Conservation (phyloP, 2,888 invertebrate genomes). For the Xestia rhomboidea region DNA sequence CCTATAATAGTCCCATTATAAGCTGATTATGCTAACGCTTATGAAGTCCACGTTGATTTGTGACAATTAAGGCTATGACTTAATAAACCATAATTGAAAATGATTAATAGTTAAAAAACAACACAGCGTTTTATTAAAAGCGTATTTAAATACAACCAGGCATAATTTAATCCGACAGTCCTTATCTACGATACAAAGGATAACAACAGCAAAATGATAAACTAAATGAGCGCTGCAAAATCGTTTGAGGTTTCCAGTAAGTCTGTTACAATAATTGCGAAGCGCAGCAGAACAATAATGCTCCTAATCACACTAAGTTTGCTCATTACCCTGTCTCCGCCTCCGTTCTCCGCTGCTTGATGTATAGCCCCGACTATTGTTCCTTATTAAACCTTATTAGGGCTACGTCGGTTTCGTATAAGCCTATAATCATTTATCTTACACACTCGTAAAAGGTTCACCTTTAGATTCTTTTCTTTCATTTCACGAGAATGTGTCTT, state of each 20-base stretch:
- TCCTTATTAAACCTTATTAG: slow-evolving; percentile 54
- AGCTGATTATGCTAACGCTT: not conserved
- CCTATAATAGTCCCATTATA: not conserved
- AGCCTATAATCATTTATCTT: slow-evolving; percentile 46
- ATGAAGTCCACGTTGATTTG: no score
- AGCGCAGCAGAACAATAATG: slow-evolving; percentile 65
- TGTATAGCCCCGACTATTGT: slow-evolving; percentile 55
- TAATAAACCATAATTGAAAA: not conserved
- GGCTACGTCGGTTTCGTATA: slow-evolving; percentile 31
- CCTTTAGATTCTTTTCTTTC: not conserved
- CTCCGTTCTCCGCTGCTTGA: slow-evolving; percentile 53
- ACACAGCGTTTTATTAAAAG: not conserved
- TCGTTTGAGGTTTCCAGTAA: slow-evolving; percentile 46
- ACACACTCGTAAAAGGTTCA: slow-evolving; percentile 17
- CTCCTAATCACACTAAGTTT: slow-evolving; percentile 66
- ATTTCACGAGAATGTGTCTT: not conserved
- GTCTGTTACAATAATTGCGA: slow-evolving; percentile 63
- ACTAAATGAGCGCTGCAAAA: slow-evolving; percentile 32
- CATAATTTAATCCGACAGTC: not conserved
- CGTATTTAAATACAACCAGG: not conserved
- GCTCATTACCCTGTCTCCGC: slow-evolving; percentile 68
- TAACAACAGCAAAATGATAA: slow-evolving; percentile 21
- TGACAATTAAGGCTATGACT: not conserved
- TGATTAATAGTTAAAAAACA: not conserved
- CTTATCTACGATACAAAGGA: not conserved